A percentile compares a stretch with the other conserved stretches of the same genome.
These are phyloP conservation scores for Porphyrio hochstetteri DNA, from an alignment of 2,113 vertebrate species.

Conservation along the genomic window DNA sequence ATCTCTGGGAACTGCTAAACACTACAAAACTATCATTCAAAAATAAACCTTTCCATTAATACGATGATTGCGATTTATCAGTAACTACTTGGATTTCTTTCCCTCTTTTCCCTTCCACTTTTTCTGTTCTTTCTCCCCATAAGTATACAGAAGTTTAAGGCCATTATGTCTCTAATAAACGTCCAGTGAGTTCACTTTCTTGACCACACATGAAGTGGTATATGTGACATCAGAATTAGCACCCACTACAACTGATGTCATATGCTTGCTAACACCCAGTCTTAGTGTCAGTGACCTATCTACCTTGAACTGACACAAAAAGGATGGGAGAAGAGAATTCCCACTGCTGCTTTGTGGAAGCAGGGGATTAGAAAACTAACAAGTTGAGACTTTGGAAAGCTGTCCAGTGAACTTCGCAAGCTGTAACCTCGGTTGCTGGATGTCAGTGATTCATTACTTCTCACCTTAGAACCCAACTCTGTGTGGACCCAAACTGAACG, in stretches of 20 bases:
- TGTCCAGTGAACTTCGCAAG: not conserved
- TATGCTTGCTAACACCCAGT: not conserved
- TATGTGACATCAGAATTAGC: not conserved
- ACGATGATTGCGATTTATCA: not conserved
- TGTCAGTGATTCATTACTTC: not conserved
- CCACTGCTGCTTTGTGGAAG: not conserved
- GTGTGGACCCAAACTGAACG: not conserved
- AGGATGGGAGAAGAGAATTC: not conserved
- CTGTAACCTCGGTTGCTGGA: not conserved
- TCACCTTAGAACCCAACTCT: not conserved
- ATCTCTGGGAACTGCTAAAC: not conserved
- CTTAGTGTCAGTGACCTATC: not conserved
- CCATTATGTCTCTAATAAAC: not conserved
- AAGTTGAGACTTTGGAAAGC: not conserved
- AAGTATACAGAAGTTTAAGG: not conserved
- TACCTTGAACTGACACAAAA: not conserved
- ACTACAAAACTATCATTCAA: not conserved
- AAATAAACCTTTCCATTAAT: conserved; percentile 23
- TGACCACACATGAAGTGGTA: not conserved
- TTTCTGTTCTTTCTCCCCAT: not conserved
- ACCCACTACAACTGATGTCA: not conserved
- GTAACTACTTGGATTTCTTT: not conserved
- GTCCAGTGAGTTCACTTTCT: not conserved
- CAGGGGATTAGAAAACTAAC: not conserved
- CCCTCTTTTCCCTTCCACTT: not conserved